phyloP scores from a whole-genome alignment of 2,888 invertebrate species.

The Schizaphis graminum region DNA sequence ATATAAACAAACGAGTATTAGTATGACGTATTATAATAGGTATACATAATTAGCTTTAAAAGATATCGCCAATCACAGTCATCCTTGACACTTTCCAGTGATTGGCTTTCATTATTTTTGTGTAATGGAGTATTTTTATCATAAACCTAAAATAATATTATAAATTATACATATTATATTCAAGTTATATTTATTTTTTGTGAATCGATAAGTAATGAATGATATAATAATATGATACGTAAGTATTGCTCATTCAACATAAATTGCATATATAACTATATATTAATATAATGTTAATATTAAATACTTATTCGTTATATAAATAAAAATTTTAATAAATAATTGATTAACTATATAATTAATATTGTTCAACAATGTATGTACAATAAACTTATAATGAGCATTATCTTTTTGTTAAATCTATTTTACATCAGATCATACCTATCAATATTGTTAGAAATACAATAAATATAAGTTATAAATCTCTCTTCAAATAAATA shows the following conservation, averaged over 20 bases:
- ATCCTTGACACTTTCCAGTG: background rate
- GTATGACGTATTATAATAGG: background rate
- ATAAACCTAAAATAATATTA: background rate
- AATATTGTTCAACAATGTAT: background rate
- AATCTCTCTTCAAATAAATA: background rate
- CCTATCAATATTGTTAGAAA: background rate
- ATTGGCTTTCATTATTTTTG: constrained; percentile 10
- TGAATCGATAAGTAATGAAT: background rate
- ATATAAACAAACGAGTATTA: background rate
- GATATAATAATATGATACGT: background rate
- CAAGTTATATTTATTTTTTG: constrained; percentile 7
- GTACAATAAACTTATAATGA: background rate
- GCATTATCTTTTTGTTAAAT: background rate
- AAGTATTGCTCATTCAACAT: constrained; percentile 12
- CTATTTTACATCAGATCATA: background rate
- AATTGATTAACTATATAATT: background rate
- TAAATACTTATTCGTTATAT: background rate
- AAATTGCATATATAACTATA: background rate
- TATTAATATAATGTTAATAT: background rate
- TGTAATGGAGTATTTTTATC: constrained; percentile 15
- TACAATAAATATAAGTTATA: background rate
- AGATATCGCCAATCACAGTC: background rate
- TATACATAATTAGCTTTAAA: background rate
- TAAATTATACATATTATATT: background rate
- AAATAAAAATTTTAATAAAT: constrained; percentile 27